Evolutionary conservation across 2,888 invertebrate genomes (phyloP), one percentile per base, ranked within the genome.

Genomic region (Hipparchia semele): DNA sequence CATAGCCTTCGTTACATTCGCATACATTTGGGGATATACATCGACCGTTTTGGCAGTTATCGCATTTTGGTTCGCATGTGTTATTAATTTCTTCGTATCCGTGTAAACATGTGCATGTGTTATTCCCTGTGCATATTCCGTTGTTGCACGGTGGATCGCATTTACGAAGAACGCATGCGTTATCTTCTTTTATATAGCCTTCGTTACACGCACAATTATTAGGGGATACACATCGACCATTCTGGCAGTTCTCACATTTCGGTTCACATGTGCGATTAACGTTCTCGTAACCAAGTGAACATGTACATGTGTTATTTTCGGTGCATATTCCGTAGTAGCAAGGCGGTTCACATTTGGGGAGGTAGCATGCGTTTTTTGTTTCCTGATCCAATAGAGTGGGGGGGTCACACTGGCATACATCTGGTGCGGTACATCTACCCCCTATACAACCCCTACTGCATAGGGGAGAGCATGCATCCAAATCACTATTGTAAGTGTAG

Each of bases 21-120:
- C 96, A 96, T 1, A 91, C 86, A 65, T 95, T 95, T 0, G 96
- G 95, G 0, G 94, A 94, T 0, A 94, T 78, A 76, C 91, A 91
- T 13, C 74, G 73, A 6, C 89, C 89, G 71, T 89, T 80, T 4
- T 65, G 45, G 67, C 81, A 81, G 12, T 53, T 33, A 1, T 77
- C 74, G 65, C 83, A 84, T 60, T 75, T 68, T 5, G 83, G 81
- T 58, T 56, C 69, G 45, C 84, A 84, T 10, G 54, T 79, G 9
- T 82, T 80, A 4, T 77, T 45, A 76, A 72, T 69, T 33, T 83
- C 65, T 33, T 69, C 68, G 70, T 85, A 88, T 2, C 86, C 88
- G 0, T 71, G 8, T 8, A 78, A 13, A 74, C 90, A 90, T 6
- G 80, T 80, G 75, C 94, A 94, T 1, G 81, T 86, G 75, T 89